Base-by-base conservation (phyloP, 1,140 invertebrate genomes). In the Lordiphosa mommai region DNA sequence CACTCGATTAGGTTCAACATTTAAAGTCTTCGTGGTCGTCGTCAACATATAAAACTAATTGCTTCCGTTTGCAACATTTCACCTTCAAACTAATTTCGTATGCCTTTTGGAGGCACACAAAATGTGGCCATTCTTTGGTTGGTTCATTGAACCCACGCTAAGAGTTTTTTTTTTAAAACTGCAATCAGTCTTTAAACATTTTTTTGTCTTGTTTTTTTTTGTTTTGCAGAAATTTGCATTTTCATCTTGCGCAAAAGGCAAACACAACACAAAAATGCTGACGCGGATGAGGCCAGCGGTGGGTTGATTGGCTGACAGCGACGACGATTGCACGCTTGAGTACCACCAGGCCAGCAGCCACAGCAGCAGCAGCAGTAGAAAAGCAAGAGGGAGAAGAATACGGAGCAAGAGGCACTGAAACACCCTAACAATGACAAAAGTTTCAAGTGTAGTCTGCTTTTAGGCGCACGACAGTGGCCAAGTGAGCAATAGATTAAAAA, bases 151-250 rank as follows among this genome's bases (percentile, higher is more conserved):
- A 53, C 58, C 23, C 23, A 27, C 23, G 23, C 23, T 27, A 7
- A 27, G 23, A 55, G 56, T 71, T 58, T 71, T 30, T 17, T 33
- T 57, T 51, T 64, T 40, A 50, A 40, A 49, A 67, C 40, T 76
- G 51, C 52, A 71, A 47, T 44, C 38, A 44, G 40, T 71, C 56
- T 56, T 34, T 33, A 43, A 41, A 72, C 44, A 30, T 72, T 51
- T 55, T 9, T 56, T 56, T 64, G 47, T 16, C 30, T 63, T 14
- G 71, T 52, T 40, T 57, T 13, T 38, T 64, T 38, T 49, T 51
- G 36, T 52, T 61, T 69, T 84, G 59, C 77, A 85, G 79, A 77
- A 72, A 85, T 77, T 84, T 77, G 77, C 77, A 84, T 84, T 77
- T 85, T 63, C 72, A 82, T 84, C 76, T 74, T 74, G 60, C 56